phyloP scores from a whole-genome alignment of 2,113 vertebrate genomes.

The Centropus unirufus region DNA sequence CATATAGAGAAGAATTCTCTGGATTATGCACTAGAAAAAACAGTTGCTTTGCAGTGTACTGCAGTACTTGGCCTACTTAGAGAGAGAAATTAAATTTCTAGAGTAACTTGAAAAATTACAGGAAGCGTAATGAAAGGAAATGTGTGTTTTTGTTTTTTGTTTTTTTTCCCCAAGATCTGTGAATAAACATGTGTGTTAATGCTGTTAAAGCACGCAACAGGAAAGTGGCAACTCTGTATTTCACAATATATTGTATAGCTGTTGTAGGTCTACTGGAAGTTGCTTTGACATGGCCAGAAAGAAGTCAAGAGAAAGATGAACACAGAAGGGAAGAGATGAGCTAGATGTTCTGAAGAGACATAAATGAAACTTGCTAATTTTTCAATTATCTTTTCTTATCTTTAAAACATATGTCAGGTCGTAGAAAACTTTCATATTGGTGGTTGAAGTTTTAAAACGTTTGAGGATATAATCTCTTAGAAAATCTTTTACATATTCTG shows the following conservation, averaged over 20 bases:
- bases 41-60: neutral
- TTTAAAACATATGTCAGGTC: neutral
- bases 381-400: neutral
- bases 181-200: neutral
- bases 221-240: neutral
- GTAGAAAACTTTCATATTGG: neutral
- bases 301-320: neutral
- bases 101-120: neutral
- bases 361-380: neutral
- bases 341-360: neutral
- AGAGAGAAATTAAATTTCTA: neutral
- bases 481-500: neutral
- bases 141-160: neutral
- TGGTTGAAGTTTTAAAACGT: neutral
- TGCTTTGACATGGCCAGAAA: neutral
- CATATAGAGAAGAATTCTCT: neutral
- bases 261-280: neutral
- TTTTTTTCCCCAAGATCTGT: neutral
- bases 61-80: neutral
- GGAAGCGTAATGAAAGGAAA: neutral
- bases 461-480: neutral
- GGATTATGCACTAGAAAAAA: neutral
- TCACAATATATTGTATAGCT: neutral
- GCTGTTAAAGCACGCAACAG: neutral
- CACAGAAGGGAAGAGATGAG: neutral